Conservation (phyloP, 2,797 vertebrate species). For the Bradypodion ventrale region DNA sequence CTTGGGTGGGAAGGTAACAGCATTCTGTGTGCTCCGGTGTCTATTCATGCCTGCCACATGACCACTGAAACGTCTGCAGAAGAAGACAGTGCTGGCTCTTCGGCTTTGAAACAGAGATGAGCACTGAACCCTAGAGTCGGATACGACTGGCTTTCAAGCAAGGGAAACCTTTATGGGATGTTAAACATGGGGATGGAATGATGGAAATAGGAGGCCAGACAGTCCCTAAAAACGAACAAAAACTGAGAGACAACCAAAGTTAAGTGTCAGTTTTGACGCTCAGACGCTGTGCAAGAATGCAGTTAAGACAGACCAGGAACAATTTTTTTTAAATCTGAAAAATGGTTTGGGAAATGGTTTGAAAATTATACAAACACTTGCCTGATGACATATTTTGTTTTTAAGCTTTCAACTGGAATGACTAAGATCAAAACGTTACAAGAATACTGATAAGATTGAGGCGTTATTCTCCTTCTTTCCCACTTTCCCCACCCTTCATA, state of each 20-base stretch:
- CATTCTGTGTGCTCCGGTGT: no score
- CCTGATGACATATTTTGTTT: background rate
- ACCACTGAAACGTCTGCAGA: no score
- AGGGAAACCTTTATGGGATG: no score
- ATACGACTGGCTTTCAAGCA: no score
- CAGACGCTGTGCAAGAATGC: background rate
- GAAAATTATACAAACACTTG: background rate
- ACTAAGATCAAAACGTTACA: constrained; percentile 1
- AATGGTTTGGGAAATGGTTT: background rate
- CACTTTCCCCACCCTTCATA: background rate
- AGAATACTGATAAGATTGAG: constrained; percentile 10
- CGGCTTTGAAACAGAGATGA: no score
- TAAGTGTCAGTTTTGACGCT: background rate
- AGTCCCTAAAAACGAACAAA: background rate
- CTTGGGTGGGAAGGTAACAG: no score
- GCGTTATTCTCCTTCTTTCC: background rate
- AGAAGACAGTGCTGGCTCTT: no score
- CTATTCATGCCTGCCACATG: no score
- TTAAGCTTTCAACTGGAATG: background rate
- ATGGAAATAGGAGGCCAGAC: background rate
- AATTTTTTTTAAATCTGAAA: no score
- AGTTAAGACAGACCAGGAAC: background rate
- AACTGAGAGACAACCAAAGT: background rate
- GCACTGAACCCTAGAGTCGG: no score
- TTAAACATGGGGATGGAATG: background rate